Base-by-base conservation (phyloP, 2,888 invertebrate species). In the Cyclophora albipunctata region DNA sequence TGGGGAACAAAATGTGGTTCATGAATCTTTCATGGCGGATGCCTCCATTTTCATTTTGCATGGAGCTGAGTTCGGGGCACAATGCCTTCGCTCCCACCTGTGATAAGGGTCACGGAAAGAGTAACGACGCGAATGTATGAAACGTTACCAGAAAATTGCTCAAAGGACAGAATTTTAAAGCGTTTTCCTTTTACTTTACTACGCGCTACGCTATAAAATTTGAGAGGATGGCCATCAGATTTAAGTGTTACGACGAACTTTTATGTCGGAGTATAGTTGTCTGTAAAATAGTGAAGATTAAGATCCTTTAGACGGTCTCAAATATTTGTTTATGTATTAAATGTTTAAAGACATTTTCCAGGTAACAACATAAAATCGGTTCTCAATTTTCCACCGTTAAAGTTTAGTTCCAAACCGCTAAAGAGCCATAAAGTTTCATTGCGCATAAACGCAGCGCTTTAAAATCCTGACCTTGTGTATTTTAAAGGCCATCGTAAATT, bases 11-110 rank as follows among this genome's bases (percentile, higher is more conserved):
- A 62, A 66, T 60, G 61, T 56, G 63, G 51, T 61, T 73, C 73
- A 75, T 78, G 76, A 78, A 78, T 77, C 56, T 76, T 78, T 77
- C 73, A 77, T 75, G 45, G 58, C 50, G 58, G 55, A 59, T 65
- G 58, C 62, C 62, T 62, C 62, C 65, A 75, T 74, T 73, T 70
- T 70, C 66, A 69, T 71, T 70, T 64, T 60, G 62, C 54, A 52
- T 37, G 37, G 5, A 37, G 37, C 37, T 1, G 37, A 37, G 37
- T 37, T 37, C 37, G 5, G 4, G 37, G 4, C 37, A 51, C 54
- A 55, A 44, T 59, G 57, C 58, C 40, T 54, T 51, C 65, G 68
- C 65, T 65, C 57, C 51, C 46, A 57, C 49, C 53, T 59, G 53
- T 54, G 52, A 50, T 55, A 58, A 52, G 57, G 48, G 40, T 41